A percentile compares a stretch with the other conserved stretches of the same genome.
These are phyloP conservation scores for Acleris holmiana DNA, from an alignment of 2,888 invertebrate species.

Conservation along the genomic window DNA sequence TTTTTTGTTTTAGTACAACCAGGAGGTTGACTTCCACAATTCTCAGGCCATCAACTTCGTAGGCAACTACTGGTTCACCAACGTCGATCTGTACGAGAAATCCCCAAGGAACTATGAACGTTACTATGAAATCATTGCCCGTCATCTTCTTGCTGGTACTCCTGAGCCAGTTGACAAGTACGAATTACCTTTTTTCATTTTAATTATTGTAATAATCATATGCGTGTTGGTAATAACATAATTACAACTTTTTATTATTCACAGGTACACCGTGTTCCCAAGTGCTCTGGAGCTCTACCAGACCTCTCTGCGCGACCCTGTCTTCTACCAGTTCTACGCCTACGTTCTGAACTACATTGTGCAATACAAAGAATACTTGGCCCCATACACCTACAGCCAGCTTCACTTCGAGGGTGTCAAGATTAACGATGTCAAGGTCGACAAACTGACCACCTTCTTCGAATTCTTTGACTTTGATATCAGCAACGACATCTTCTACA, in stretches of 20 bases:
- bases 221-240: background rate
- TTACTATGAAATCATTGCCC: slow-evolving; percentile 84
- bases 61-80: slow-evolving; percentile 84
- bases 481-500: slow-evolving; percentile 77
- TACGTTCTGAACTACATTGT: slow-evolving; percentile 83
- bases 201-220: no score
- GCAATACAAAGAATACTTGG: slow-evolving; percentile 84
- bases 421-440: slow-evolving; percentile 85
- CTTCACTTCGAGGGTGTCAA: slow-evolving; percentile 85
- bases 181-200: slow-evolving; percentile 35
- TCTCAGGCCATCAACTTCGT: slow-evolving; percentile 80
- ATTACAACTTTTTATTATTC: slow-evolving; percentile 41
- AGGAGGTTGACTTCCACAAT: slow-evolving; percentile 62
- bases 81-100: slow-evolving; percentile 73
- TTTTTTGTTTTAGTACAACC: slow-evolving; percentile 58
- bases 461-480: slow-evolving; percentile 87
- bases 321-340: slow-evolving; percentile 88
- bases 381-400: slow-evolving; percentile 84
- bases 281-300: slow-evolving; percentile 86
- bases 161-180: slow-evolving; percentile 57
- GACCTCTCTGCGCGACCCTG: slow-evolving; percentile 88
- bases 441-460: slow-evolving; percentile 86
- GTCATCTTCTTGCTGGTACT: slow-evolving; percentile 67
- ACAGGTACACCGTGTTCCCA: slow-evolving; percentile 74
- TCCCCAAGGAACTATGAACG: slow-evolving; percentile 66